Evolutionary conservation across 2,113 vertebrate species (phyloP), one percentile per base, ranked within the genome.

Genomic region (Notarius lentiginosus): DNA sequence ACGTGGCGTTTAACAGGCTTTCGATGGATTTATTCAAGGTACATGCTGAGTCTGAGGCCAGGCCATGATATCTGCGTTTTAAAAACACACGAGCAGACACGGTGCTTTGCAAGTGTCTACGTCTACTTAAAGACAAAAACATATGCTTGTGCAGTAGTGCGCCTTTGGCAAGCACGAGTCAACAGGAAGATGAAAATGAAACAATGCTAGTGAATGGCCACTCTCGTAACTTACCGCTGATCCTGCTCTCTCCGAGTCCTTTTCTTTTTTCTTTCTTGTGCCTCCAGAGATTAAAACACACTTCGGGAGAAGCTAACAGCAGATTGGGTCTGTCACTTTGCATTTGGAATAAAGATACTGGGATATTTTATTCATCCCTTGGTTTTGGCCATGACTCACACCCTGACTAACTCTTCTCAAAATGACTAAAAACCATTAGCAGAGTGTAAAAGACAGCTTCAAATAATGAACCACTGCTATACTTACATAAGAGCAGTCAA

Each of bases 1-100:
- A 91, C 90, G 92, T 80, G 90, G 90, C 91, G 87, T 92, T 92
- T 90, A 93, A 90, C 90, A 92, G 91, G 91, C 92, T 88, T 92
- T 93, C 90, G 92, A 90, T 90, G 91, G 91, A 92, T 94, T 94
- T 93, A 92, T 94, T 92, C 91, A 91, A 91, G 84, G 84, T 88
- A 91, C 89, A 91, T 93, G 89, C 92, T 91, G 30, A 24, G 20
- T 81, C 83, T 88, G 58, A 58, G 77, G 47, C 61, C 12, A n/a
- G 79, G 79, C 68, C 60, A 77, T 55, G 47, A 60, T 85, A 56
- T 87, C 14, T 84, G 55, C 20, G 63, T 85, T 66, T 41, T 68
- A 51, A 55, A 63, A 85, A 56, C 27, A 27, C n/a, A 34, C 70
- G 60, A 58, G 27, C 79, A 27, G 51, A 55, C n/a, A 10, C 4